Base-by-base conservation (phyloP, 2,888 invertebrate genomes). In the Scaptomyza polygonia region DNA sequence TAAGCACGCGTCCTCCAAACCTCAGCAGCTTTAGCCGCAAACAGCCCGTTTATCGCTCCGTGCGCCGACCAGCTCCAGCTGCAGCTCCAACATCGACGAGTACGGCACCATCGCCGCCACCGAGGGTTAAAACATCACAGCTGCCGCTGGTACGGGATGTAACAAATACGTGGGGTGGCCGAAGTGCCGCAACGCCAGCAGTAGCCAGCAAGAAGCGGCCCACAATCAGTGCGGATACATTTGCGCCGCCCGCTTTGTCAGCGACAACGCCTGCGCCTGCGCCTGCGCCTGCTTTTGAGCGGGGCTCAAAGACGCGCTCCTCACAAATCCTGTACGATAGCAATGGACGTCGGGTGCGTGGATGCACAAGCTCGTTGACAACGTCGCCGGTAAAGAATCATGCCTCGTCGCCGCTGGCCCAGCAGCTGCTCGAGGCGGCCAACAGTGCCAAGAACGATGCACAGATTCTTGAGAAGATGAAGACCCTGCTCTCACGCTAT, bases 161-260 rank as follows among this genome's bases (percentile, higher is more conserved):
- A 1, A 94, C 94, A 57, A 95, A 95, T 77, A 96, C 96, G 0
- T 96, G 96, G 96, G 95, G 94, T 68, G 96, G 96, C 1, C 93
- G 96, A 36, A 83, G 83, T 21, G 92, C 81, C 0, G 72, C 84
- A 3, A 70, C 80, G 36, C 92, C 74, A n/a, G 14, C 14, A 8
- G 67, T 74, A 5, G 89, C 69, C 84, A 90, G 68, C 78, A 92
- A 88, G 61, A 92, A 78, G 78, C 86, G 94, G 4, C 92, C 94
- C 1, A 92, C 93, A 1, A 88, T 94, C 62, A 94, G 93, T 2
- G 92, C 93, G 27, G 95, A 95, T 71, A 95, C 95, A 0, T 96
- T 95, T 52, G 93, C 92, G 81, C 82, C 84, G 14, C 63, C 62
- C 27, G 32, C 48, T 25, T 25, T 25, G 1, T 47, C 64, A 63